Evolutionary conservation across 2,888 invertebrate species (phyloP), one percentile per base, ranked within the genome.

Genomic region (Spatulosminthurus flaviceps): DNA sequence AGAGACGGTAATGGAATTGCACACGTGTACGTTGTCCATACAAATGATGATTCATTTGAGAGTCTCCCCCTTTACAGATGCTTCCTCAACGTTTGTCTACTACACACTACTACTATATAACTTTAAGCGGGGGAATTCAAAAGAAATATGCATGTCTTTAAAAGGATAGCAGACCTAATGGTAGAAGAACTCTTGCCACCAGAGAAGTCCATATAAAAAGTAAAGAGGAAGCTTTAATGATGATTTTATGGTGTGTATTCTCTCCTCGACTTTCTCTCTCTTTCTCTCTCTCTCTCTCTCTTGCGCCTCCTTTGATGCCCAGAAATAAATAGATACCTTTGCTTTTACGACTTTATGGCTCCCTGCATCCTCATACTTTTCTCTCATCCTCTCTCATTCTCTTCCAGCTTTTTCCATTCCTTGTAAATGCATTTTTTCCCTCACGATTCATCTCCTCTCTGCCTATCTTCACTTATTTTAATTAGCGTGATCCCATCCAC

Each of bases 181-280:
- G n/a, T n/a, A n/a, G n/a, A n/a, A n/a, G n/a, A n/a, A n/a, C n/a
- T n/a, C n/a, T n/a, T n/a, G n/a, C n/a, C n/a, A n/a, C n/a, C 34
- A 42, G 21, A 22, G 21, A 42, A 34, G 64, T 13, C 9, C n/a
- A 24, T 24, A 61, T n/a, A 22, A 67, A n/a, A 80, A 77, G 71
- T 72, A 29, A 24, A 21, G 43, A 73, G 73, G 67, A 74, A 42
- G 73, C 60, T 80, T 80, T 80, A 80, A 80, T 80, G 80, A 80
- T 77, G 80, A 80, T 77, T 80, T 80, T 80, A 80, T 80, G 73
- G 80, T 66, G 74, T 77, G 77, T 80, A 76, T 77, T 80, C 70
- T 77, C 80, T 69, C 74, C 80, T 78, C 80, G 61, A 77, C 34
- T 34, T 34, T 34, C 77, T 80, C 70, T 26, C 74, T 80, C 77